Evolutionary conservation across 2,797 vertebrate genomes (phyloP), one percentile per base, ranked within the genome.

Genomic region (Mallotus villosus): DNA sequence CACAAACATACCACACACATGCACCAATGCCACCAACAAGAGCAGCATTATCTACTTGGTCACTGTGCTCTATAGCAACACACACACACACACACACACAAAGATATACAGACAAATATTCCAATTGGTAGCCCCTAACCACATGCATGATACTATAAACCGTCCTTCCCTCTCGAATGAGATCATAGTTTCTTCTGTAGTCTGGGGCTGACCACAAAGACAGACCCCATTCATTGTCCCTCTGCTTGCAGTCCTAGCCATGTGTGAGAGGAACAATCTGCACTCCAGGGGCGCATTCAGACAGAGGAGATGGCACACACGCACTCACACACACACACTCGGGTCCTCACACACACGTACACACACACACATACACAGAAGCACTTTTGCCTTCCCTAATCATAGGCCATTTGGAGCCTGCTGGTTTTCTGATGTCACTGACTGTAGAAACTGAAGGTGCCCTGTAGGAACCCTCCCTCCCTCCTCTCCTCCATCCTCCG

Each of bases 351-450:
- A 19, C 32, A 25, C 62, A 7, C 17, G n/a, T 2, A 37, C 62
- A 37, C 1, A 63, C 5, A 37, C 17, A 63, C 32, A 34, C 62
- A n/a, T 7, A 37, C 62, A 63, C 32, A 63, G 2, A 8, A 16
- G 61, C 27, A 63, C 58, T 11, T 11, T 21, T 11, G 22, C 58
- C 11, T 21, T 22, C n/a, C 11, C n/a, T 80, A 81, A 79, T 76
- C 75, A 75, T 64, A 69, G 68, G 76, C 63, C 75, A 70, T 83
- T 81, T 69, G 41, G 70, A 65, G 61, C 74, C 71, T 73, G 74
- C 75, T 78, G 74, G 16, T 81, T 80, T 57, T 75, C 77, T 78
- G 69, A 74, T 75, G 75, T 75, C 74, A 64, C 62, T 81, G 80
- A 75, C 68, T 65, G 32, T 24, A 66, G 46, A 80, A 66, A 72